phyloP scores from a whole-genome alignment of 2,113 vertebrate species.

The Ammodramus savannarum region DNA sequence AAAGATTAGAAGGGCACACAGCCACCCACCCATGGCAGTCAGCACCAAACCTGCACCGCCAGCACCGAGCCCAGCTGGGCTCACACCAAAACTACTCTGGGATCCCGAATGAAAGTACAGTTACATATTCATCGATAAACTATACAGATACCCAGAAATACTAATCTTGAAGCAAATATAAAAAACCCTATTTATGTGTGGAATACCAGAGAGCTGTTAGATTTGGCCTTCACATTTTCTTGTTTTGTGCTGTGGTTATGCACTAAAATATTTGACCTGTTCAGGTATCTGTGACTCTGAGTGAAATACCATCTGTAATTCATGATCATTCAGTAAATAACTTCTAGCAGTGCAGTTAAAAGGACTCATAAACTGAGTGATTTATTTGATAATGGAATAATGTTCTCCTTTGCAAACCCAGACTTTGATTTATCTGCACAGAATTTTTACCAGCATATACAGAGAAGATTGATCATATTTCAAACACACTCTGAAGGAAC shows the following conservation, averaged over 20 bases:
- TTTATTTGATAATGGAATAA: constrained; percentile 57
- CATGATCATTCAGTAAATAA: constrained; percentile 47
- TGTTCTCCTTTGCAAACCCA: constrained; percentile 24
- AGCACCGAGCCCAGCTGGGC: neutral
- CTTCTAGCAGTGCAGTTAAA: constrained; percentile 37
- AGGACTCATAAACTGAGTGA: constrained; percentile 47
- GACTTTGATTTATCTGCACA: constrained; percentile 35
- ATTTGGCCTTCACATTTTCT: neutral
- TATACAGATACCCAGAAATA: neutral
- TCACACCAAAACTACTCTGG: fast-evolving
- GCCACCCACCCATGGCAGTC: neutral
- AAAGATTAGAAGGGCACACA: neutral
- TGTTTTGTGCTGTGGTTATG: neutral
- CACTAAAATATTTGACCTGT: constrained; percentile 12
- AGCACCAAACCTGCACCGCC: neutral
- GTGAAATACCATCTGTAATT: constrained; percentile 46
- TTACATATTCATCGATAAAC: neutral
- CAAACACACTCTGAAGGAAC: neutral
- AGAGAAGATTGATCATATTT: neutral
- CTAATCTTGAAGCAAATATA: neutral
- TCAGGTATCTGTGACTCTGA: neutral
- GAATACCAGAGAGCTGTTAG: neutral
- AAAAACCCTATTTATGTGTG: neutral
- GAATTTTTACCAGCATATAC: constrained; percentile 14
- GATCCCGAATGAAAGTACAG: neutral